These are phyloP conservation scores for Atopsyche davidsoni DNA, from an alignment of 1,140 invertebrate genomes.

Conservation along the genomic window DNA sequence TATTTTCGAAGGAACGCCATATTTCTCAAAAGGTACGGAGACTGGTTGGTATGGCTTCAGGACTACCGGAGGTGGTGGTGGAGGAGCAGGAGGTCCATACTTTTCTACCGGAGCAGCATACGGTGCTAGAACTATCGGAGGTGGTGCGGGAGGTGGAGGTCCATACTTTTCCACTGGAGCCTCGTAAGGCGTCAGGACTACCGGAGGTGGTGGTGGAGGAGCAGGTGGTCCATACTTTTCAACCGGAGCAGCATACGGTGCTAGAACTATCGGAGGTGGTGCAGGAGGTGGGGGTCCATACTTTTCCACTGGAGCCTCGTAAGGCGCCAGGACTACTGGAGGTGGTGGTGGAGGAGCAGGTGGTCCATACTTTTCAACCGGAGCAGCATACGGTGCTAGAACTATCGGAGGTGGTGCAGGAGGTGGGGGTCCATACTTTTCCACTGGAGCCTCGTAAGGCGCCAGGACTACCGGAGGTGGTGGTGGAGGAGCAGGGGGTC, in stretches of 20 bases:
- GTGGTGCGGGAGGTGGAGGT: neutral
- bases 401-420: neutral
- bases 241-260: slow-evolving; percentile 6
- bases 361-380: slow-evolving; percentile 14
- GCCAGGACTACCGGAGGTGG: neutral
- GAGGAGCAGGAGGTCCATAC: slow-evolving; percentile 12
- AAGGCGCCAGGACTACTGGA: slow-evolving; percentile 2
- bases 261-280: slow-evolving; percentile 8
- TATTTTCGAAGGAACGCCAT: no score
- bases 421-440: neutral
- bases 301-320: neutral
- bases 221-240: slow-evolving; percentile 8
- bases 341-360: slow-evolving; percentile 17
- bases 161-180: neutral
- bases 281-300: slow-evolving; percentile 12
- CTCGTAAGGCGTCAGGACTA: slow-evolving; percentile 1
- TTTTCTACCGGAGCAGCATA: neutral
- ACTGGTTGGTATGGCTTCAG: neutral
- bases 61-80: slow-evolving; percentile 3
- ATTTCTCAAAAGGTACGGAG: no score
- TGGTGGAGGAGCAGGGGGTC: slow-evolving; percentile 8
- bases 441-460: neutral
- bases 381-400: slow-evolving; percentile 2
- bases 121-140: slow-evolving; percentile 4
- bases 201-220: slow-evolving; percentile 1